Conservation (phyloP, 35 echinoderm and acorn worm genomes). For the Ophiothrix spiculata region DNA sequence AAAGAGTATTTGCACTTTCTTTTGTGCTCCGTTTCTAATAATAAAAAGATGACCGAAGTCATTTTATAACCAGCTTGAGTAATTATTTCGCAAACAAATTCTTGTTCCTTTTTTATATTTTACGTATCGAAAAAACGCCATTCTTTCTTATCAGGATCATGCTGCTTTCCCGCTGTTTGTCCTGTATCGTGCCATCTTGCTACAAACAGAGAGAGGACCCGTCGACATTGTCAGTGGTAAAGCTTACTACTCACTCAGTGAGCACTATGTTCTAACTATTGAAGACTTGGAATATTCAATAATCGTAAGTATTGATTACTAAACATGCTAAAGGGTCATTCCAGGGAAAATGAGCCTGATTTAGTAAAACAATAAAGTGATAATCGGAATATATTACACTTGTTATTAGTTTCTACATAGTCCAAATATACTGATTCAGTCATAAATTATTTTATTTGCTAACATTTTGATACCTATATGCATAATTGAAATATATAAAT, state of each 20-base stretch:
- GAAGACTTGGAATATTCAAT: too few relatives aligned
- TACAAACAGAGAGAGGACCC: conserved; percentile 76
- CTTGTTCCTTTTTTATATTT: not conserved
- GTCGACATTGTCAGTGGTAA: conserved; percentile 78
- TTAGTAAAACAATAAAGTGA: too few relatives aligned
- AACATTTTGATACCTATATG: too few relatives aligned
- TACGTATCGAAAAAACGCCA: too few relatives aligned
- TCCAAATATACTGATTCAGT: too few relatives aligned
- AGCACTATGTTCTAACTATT: conserved; percentile 62
- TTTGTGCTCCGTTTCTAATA: not conserved
- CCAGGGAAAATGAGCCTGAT: too few relatives aligned
- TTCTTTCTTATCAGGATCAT: conserved; percentile 13
- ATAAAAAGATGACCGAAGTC: not conserved
- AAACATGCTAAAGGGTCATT: too few relatives aligned
- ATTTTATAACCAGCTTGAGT: not conserved
- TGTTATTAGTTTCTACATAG: too few relatives aligned
- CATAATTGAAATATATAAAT: too few relatives aligned
- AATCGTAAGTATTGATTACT: not conserved
- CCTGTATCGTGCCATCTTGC: conserved; percentile 72
- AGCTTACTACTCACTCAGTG: conserved; percentile 80
- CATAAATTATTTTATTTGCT: too few relatives aligned
- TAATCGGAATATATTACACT: too few relatives aligned
- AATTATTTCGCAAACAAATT: not conserved
- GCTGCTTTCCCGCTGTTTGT: conserved; percentile 45
- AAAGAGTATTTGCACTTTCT: not conserved